phyloP scores from a whole-genome alignment of 2,113 vertebrate species.

The Toxotes jaculatrix region DNA sequence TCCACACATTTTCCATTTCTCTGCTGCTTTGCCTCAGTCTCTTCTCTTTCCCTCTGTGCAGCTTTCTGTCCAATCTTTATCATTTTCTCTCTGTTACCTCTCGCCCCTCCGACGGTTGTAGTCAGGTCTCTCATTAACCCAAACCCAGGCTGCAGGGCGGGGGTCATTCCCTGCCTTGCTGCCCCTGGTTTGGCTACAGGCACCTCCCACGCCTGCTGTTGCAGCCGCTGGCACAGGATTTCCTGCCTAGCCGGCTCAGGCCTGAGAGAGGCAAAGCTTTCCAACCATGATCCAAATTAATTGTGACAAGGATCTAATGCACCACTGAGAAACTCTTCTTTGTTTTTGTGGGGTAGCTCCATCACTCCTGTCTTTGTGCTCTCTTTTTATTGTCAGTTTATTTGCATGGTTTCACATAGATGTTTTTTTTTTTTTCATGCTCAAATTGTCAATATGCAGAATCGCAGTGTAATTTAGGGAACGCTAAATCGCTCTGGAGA shows the following conservation, averaged over 20 bases:
- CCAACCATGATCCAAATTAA: slow-evolving; percentile 37
- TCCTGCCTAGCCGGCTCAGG: slow-evolving; percentile 1
- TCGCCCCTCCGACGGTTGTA: neutral
- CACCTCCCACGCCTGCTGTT: slow-evolving; percentile 17
- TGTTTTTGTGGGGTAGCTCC: slow-evolving; percentile 18
- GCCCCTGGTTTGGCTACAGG: neutral
- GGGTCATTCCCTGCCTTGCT: slow-evolving; percentile 16
- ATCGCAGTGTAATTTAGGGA: neutral
- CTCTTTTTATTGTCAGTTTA: neutral
- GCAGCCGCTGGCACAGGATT: neutral
- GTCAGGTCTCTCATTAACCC: slow-evolving; percentile 41
- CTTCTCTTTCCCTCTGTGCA: neutral
- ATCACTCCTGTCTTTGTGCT: neutral
- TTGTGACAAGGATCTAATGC: slow-evolving; percentile 45
- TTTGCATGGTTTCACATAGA: neutral
- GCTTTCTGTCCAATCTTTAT: neutral
- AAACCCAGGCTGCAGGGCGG: neutral
- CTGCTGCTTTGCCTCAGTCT: neutral
- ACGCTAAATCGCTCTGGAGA: neutral
- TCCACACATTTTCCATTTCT: slow-evolving; percentile 5
- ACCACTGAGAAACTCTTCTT: slow-evolving; percentile 36
- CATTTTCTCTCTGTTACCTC: neutral
- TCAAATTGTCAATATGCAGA: slow-evolving; percentile 13
- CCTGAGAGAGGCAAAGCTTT: slow-evolving; percentile 9
- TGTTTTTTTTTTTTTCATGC: neutral